Evolutionary conservation across 2,888 invertebrate species (phyloP), one percentile per base, ranked within the genome.

Genomic region (Pteria penguin): DNA sequence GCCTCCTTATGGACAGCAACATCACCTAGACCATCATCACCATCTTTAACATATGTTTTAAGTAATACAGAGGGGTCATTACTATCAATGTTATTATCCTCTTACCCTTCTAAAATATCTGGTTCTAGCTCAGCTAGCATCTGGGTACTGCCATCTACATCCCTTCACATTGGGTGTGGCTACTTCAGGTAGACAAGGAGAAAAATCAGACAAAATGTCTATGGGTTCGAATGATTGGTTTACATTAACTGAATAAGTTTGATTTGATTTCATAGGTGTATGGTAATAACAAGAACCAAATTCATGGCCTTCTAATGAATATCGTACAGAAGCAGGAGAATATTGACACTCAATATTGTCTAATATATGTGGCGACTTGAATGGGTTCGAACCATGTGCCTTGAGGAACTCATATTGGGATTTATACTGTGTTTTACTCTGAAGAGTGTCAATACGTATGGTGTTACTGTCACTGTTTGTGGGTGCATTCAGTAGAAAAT

Each of bases 161-260:
- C 74, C 74, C 32, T 68, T 74, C 24, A 67, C n/a, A 31, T 74
- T 68, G 29, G 74, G 74, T 1, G 61, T 4, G 18, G 74, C 52
- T 55, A 74, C 61, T 62, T 74, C 74, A 33, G 68, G 68, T 27
- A 68, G 18, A 31, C n/a, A 2, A 14, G 24, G 18, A 60, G 33
- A 14, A 61, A 67, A 73, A 52, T 67, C 67, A 45, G 32, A 24
- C 18, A 73, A 33, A 31, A 73, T 52, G 67, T 73, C 67, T 5
- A 67, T 26, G 18, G 73, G 67, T 26, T 73, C 67, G 55, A 65
- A 73, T n/a, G n/a, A n/a, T n/a, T n/a, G n/a, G n/a, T n/a, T n/a
- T n/a, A n/a, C n/a, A n/a, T n/a, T 18, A 54, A 36, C 27, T n/a
- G 58, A 63, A 57, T 63, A 55, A 32, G 24, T n/a, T 31, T 52